Conservation (phyloP, 1,140 invertebrate genomes). For the Bombus soroeensis region DNA sequence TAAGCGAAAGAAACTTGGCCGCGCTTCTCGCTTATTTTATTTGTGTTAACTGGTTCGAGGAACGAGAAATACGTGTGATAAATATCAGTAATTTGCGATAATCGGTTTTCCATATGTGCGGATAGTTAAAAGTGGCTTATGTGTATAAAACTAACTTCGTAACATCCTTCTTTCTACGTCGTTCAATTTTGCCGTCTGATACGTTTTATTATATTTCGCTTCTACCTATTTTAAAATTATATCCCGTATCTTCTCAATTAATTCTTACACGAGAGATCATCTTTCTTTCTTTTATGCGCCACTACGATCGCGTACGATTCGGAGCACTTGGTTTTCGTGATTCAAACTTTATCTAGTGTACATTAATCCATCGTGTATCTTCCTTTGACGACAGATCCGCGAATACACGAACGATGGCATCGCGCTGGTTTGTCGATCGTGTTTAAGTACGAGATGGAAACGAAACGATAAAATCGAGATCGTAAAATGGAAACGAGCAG, state of each 20-base stretch:
- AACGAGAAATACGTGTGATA: background rate
- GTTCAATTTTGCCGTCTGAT: background rate
- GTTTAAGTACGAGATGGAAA: background rate
- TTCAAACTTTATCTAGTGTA: background rate
- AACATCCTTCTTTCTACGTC: background rate
- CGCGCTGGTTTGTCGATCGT: background rate
- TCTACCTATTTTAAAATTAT: background rate
- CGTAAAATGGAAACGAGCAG: constrained; percentile 37
- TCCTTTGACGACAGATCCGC: background rate
- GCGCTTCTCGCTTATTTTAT: too few relatives aligned
- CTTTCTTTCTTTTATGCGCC: too few relatives aligned
- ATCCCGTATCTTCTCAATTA: background rate
- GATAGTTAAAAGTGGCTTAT: too few relatives aligned
- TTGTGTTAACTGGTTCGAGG: background rate
- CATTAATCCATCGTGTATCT: background rate
- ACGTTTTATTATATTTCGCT: background rate
- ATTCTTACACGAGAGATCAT: background rate
- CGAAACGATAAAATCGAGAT: constrained; percentile 18
- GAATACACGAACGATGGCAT: too few relatives aligned
- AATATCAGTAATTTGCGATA: too few relatives aligned
- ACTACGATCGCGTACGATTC: too few relatives aligned
- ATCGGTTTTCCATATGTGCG: too few relatives aligned
- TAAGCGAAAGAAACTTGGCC: background rate
- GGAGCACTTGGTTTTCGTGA: background rate
- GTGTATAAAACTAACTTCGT: background rate